Evolutionary conservation across 2,113 vertebrate genomes (phyloP).

Genomic region (Bettongia penicillata): DNA sequence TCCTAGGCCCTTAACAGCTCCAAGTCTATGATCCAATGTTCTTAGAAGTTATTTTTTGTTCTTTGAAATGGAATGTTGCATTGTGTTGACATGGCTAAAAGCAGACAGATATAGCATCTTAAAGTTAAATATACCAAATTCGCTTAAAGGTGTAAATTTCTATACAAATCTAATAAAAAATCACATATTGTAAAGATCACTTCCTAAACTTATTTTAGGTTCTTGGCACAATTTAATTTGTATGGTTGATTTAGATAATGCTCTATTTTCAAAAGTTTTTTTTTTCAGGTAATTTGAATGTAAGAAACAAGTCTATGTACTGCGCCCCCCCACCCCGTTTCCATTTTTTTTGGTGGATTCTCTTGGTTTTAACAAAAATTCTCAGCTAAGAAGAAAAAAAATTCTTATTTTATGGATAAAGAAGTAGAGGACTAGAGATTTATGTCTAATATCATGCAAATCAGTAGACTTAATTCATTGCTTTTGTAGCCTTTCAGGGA

Average conservation of each 20-base stretch:
- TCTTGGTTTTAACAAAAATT: neutral
- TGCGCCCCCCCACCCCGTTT: neutral
- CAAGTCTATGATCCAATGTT: neutral
- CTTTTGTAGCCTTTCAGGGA: slow-evolving; percentile 1
- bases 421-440: slow-evolving; percentile 41
- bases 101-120: neutral
- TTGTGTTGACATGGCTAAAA: neutral
- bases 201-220: neutral
- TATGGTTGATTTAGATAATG: neutral
- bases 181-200: neutral
- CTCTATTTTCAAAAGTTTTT: neutral
- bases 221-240: neutral
- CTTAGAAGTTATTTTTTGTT: neutral
- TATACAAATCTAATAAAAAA: neutral
- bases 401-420: slow-evolving; percentile 6
- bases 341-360: neutral
- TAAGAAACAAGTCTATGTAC: slow-evolving; percentile 12
- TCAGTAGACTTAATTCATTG: slow-evolving; percentile 42
- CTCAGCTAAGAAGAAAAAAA: neutral
- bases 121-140: neutral
- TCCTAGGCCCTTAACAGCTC: neutral
- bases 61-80: neutral
- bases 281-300: neutral
- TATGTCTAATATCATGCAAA: slow-evolving; percentile 48
- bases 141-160: neutral